Percentiles rank a stretch among this genome's conserved stretches.
phyloP scores from a whole-genome alignment of 2,113 vertebrate genomes.

The Carassius auratus region DNA sequence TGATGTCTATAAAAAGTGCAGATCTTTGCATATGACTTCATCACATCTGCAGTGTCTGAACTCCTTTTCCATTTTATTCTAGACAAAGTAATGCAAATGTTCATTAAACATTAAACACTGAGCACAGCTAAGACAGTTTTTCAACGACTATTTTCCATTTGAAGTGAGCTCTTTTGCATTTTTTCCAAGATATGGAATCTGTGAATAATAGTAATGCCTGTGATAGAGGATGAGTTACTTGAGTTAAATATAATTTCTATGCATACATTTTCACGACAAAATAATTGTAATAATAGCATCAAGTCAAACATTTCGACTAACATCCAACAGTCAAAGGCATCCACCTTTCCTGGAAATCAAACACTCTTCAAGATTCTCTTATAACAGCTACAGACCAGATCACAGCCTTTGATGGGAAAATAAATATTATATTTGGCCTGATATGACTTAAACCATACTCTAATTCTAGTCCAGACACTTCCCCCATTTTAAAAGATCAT shows the following conservation, averaged over 20 bases:
- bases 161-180: background rate
- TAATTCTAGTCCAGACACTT: background rate
- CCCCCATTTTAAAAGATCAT: background rate
- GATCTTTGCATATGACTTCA: background rate
- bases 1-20: background rate
- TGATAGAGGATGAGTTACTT: background rate
- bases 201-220: background rate
- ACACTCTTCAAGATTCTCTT: background rate
- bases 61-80: background rate
- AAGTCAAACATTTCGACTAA: background rate
- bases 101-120: background rate
- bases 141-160: background rate
- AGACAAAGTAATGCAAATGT: background rate
- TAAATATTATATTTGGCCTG: background rate
- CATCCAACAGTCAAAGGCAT: background rate
- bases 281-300: background rate
- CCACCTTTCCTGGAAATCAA: background rate
- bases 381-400: constrained; percentile 11
- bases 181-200: background rate
- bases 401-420: background rate
- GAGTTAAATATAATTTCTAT: background rate
- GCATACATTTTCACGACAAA: background rate
- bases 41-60: background rate
- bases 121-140: background rate
- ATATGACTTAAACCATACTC: background rate